Percentiles rank a stretch among this genome's conserved stretches.
These are phyloP conservation scores for Sphaerophoria taeniata DNA, from an alignment of 2,888 invertebrate genomes.

Conservation along the genomic window DNA sequence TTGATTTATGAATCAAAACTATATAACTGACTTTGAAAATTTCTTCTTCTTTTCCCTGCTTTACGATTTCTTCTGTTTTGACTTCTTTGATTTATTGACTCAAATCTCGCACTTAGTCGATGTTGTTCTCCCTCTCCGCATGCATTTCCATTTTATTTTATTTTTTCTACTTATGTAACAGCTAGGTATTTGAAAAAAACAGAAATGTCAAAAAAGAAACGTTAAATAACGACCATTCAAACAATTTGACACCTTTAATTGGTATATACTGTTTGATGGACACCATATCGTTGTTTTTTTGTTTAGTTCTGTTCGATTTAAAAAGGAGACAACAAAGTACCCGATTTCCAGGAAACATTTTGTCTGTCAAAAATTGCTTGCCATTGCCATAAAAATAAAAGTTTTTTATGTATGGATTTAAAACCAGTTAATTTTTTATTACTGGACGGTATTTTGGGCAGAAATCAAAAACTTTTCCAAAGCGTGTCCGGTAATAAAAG, in stretches of 20 bases:
- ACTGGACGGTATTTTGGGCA: not conserved
- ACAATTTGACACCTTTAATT: constrained; percentile 73
- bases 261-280: constrained; percentile 64
- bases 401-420: not conserved
- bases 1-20: constrained; percentile 68
- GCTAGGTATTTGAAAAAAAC: not conserved
- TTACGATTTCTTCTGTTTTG: constrained; percentile 47
- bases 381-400: constrained; percentile 11
- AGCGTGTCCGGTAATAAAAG: constrained; percentile 38
- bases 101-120: constrained; percentile 10
- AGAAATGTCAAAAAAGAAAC: not conserved
- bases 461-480: constrained; percentile 37
- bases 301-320: constrained; percentile 12
- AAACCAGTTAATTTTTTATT: constrained; percentile 9
- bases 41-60: not conserved
- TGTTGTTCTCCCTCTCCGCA: not conserved
- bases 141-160: constrained; percentile 4
- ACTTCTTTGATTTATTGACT: constrained; percentile 68
- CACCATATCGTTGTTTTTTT: constrained; percentile 48
- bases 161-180: not conserved
- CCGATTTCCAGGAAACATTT: constrained; percentile 37
- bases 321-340: constrained; percentile 35
- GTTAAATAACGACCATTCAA: constrained; percentile 49
- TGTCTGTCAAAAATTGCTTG: constrained; percentile 15
- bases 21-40: constrained; percentile 60